phyloP scores from a whole-genome alignment of 2,888 invertebrate species.

The Agonopterix heracliana region DNA sequence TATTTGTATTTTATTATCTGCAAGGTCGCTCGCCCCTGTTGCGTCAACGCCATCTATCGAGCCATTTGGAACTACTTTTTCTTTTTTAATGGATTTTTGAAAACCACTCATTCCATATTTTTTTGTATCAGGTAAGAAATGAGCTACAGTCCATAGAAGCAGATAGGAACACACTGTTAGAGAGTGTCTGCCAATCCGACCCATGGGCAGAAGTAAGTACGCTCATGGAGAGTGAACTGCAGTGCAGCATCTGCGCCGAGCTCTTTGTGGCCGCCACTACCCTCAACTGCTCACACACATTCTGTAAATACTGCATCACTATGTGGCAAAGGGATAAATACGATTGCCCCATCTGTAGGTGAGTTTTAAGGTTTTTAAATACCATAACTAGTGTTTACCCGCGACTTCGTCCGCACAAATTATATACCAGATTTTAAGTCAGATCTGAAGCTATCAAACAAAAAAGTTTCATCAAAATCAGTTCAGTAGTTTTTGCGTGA shows the following conservation, averaged over 20 bases:
- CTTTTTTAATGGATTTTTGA: too few species aligned
- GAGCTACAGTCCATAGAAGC: constrained; percentile 44
- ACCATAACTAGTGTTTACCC: too few species aligned
- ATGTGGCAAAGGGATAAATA: constrained; percentile 82
- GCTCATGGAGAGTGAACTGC: constrained; percentile 81
- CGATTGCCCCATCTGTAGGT: constrained; percentile 84
- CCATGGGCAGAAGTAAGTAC: constrained; percentile 57
- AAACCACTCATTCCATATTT: too few species aligned
- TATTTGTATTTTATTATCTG: too few species aligned
- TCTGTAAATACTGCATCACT: constrained; percentile 82
- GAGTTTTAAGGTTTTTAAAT: background rate
- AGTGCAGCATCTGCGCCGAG: constrained; percentile 86
- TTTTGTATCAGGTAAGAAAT: constrained; percentile 39
- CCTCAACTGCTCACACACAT: constrained; percentile 84
- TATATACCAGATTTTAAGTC: too few species aligned
- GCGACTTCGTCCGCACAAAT: too few species aligned
- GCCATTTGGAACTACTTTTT: too few species aligned
- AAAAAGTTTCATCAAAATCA: too few species aligned
- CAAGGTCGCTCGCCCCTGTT: constrained; percentile 48
- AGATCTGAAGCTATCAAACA: too few species aligned
- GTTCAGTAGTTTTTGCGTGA: too few species aligned
- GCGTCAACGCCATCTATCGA: constrained; percentile 27
- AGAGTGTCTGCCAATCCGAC: constrained; percentile 27
- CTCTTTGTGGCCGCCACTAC: constrained; percentile 82
- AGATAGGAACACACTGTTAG: constrained; percentile 46